phyloP scores from a whole-genome alignment of 1,140 invertebrate species.

The Bursaphelenchus mucronatus region DNA sequence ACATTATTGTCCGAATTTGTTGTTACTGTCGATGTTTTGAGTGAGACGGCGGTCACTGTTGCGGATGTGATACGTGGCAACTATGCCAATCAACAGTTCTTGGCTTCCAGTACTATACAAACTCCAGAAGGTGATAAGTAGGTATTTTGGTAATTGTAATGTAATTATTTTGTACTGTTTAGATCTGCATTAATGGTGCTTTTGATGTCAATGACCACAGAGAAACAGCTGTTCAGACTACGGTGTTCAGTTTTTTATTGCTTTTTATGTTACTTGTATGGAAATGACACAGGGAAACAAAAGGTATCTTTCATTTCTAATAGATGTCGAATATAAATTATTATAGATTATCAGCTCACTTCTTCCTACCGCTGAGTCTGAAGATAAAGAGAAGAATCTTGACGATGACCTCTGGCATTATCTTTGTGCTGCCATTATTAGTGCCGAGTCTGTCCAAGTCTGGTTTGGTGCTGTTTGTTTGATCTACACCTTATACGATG shows the following conservation, averaged over 20 bases:
- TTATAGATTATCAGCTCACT: constrained; percentile 77
- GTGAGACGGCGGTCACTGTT: constrained; percentile 90
- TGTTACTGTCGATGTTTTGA: constrained; percentile 90
- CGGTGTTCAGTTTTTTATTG: constrained; percentile 92
- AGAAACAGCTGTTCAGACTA: constrained; percentile 86
- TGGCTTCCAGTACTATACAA: constrained; percentile 82
- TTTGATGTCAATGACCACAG: constrained; percentile 97
- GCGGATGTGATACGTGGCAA: constrained; percentile 89
- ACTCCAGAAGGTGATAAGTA: constrained; percentile 72
- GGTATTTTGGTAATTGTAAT: constrained; percentile 1
- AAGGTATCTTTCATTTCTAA: constrained; percentile 8
- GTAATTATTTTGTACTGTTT: constrained; percentile 32
- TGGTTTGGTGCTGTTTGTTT: constrained; percentile 80
- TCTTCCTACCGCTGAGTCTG: constrained; percentile 68
- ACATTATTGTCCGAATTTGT: constrained; percentile 78
- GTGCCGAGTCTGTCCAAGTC: constrained; percentile 81
- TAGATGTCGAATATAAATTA: neutral
- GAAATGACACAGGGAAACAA: constrained; percentile 79
- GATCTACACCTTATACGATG: constrained; percentile 83
- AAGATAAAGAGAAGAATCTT: constrained; percentile 34
- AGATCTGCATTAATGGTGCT: constrained; percentile 86
- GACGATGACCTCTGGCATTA: constrained; percentile 72
- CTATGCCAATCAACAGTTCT: constrained; percentile 82
- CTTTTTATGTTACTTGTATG: constrained; percentile 89
- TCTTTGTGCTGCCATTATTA: constrained; percentile 88